Base-by-base conservation (phyloP, 1,140 invertebrate species). In the Aphelinus certus region DNA sequence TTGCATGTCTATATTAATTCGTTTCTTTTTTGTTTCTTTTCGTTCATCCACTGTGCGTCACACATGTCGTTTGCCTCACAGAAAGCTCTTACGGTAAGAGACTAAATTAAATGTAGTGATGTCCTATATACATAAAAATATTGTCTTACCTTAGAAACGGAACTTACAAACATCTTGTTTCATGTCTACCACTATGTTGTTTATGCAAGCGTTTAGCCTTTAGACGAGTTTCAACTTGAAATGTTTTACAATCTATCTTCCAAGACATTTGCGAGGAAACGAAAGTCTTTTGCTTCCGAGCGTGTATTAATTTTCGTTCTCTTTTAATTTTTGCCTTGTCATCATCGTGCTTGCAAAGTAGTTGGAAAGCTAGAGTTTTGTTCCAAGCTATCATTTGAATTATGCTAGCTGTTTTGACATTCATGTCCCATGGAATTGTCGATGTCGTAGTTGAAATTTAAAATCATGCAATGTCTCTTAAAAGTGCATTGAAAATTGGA, bases 41-140 rank as follows among this genome's bases (percentile, higher is more conserved):
- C 64, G 61, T 65, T 67, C 58, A 58, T n/a, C 43, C 63, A 71
- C 76, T 49, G 48, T 65, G 61, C 67, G 53, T 53, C 68, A 58
- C 63, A 47, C 26, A 26, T 75, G 55, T 53, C 62, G 43, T 75
- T 70, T 58, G 60, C 47, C 53, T 26, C 74, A 75, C 74, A 76
- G 75, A 76, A 72, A 76, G 70, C 70, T 76, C 64, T 72, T 61
- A 10, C 53, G 75, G 75, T 76, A 76, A 76, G 75, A 26, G 75
- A 71, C n/a, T 56, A 47, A 57, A 72, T 72, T 64, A 72, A 60
- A 73, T 46, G 45, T 55, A 68, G 48, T 26, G 7, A 68, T 46
- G 61, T 71, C 3, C 26, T 26, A 26, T 26, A 26, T 26, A 26
- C 26, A 26, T 26, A 26, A 46, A 49, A 53, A 42, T 57, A 66